These are phyloP conservation scores for Spea hammondii DNA, from an alignment of 2,797 vertebrate genomes.

Conservation along the genomic window DNA sequence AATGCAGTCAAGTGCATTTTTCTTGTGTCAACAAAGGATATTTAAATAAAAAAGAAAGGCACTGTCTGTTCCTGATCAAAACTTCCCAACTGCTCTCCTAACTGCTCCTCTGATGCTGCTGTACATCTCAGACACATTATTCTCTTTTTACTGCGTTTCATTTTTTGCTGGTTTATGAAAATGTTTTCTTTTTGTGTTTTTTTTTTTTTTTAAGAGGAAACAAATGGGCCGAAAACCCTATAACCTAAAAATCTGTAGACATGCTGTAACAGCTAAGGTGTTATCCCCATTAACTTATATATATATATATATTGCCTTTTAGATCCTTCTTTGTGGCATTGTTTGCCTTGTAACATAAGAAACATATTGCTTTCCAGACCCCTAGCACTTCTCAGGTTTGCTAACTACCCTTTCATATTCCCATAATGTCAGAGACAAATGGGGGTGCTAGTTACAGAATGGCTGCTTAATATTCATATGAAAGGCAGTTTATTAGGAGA, in stretches of 20 bases:
- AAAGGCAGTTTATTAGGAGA: background rate
- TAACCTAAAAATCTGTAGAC: conserved; percentile 23
- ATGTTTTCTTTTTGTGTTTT: conserved; percentile 48
- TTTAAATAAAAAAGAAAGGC: background rate
- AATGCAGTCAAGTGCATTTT: conserved; percentile 8
- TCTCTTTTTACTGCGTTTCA: conserved; percentile 44
- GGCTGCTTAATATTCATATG: conserved; percentile 12
- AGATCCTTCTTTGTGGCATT: conserved; percentile 32
- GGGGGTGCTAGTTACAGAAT: conserved; percentile 9
- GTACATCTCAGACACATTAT: conserved; percentile 41
- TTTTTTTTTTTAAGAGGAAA: conserved; percentile 31
- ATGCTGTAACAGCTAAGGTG: conserved; percentile 28
- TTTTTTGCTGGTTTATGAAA: conserved; percentile 44
- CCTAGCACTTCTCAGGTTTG: background rate
- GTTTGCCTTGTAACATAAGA: conserved; percentile 30
- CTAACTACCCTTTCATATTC: background rate
- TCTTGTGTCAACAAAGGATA: conserved; percentile 1
- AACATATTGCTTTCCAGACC: conserved; percentile 1
- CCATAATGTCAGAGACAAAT: conserved; percentile 20
- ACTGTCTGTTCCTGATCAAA: conserved; percentile 21
- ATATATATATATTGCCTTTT: conserved; percentile 1
- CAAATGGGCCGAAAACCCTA: conserved; percentile 28
- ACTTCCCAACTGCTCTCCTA: conserved; percentile 39
- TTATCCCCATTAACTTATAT: conserved; percentile 31
- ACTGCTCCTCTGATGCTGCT: conserved; percentile 41